Base-by-base conservation (phyloP, 2,113 vertebrate genomes). In the Gallinago undulata region DNA sequence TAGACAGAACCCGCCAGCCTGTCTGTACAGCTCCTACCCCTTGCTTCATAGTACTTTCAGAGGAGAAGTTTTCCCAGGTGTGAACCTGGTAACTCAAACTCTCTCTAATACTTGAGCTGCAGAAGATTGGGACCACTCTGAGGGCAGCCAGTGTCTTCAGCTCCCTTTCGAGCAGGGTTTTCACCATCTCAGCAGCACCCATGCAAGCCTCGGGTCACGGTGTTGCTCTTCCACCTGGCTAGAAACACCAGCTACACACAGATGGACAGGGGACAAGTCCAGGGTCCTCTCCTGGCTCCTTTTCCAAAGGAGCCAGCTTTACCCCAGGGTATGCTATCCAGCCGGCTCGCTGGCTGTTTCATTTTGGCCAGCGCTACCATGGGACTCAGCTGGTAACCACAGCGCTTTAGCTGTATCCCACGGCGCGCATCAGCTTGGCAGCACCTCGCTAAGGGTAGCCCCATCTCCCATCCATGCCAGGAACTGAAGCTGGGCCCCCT, bases 371-470 rank as follows among this genome's bases (percentile, higher is more conserved):
- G 45, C 57, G 35, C 28, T 43, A 16, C 18, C 37, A 39, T 1
- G 5, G 31, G 33, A 76, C 24, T 1, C 1, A 74, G 37, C 18
- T 13, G 23, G 43, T 22, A 77, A 35, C 21, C 21, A 30, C 0
- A 0, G 8, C 1, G 2, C 23, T 78, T 51, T n/a, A 31, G 23
- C 30, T 48, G 27, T 60, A 43, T 43, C 27, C 39, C 33, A 37
- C 22, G 1, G 37, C 2, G 5, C 19, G 3, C 5, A 33, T 1
- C 0, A 1, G 33, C 19, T 90, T 67, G 57, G 68, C 62, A 90
- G 17, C 63, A 87, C 27, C 68, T 79, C 56, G 19, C n/a, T 53
- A 51, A 35, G 6, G 37, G 25, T 13, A 84, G 48, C 7, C 12
- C 14, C 48, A 55, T 37, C 51, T 86, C 72, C 12, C 50, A 21